A percentile compares a stretch with the other conserved stretches of the same genome.
Evolutionary conservation across 2,888 invertebrate genomes (phyloP).

Genomic region (Steinernema carpocapsae): DNA sequence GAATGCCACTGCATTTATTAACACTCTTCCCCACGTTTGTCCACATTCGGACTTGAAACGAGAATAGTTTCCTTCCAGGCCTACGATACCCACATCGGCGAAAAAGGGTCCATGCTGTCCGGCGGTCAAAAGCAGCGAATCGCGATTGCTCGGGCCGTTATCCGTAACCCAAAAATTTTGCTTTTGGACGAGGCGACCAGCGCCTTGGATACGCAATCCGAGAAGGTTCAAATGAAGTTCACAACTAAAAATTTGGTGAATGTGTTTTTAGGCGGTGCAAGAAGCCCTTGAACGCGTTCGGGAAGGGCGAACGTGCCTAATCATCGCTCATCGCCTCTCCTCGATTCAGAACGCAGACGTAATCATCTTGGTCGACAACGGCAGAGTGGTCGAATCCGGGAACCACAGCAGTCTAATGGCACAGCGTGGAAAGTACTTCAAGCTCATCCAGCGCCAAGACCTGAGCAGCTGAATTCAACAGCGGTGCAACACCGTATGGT

Average conservation of each 20-base stretch:
- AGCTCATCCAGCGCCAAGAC: slow-evolving; percentile 41
- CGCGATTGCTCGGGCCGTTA: slow-evolving; percentile 38
- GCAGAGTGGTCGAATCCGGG: slow-evolving; percentile 58
- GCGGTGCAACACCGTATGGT: too few relatives aligned
- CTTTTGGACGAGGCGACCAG: slow-evolving; percentile 40
- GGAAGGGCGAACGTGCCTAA: slow-evolving; percentile 79
- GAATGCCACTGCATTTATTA: slow-evolving; percentile 46
- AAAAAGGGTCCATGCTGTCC: slow-evolving; percentile 41
- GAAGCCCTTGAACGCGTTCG: slow-evolving; percentile 83
- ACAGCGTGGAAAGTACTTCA: slow-evolving; percentile 52
- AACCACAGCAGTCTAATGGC: slow-evolving; percentile 52
- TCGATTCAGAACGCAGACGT: slow-evolving; percentile 78
- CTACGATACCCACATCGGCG: slow-evolving; percentile 41
- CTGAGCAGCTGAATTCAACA: slow-evolving; percentile 1
- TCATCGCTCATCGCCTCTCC: slow-evolving; percentile 85
- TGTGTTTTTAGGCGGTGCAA: slow-evolving; percentile 75
- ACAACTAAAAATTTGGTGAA: neutral
- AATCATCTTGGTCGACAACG: slow-evolving; percentile 69
- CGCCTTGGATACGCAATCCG: slow-evolving; percentile 38
- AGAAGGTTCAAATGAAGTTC: slow-evolving; percentile 29
- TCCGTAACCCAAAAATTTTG: slow-evolving; percentile 38
- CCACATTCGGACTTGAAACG: neutral
- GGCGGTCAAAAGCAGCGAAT: slow-evolving; percentile 42
- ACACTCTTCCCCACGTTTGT: slow-evolving; percentile 39
- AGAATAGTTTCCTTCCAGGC: neutral